phyloP scores from a whole-genome alignment of 2,888 invertebrate genomes.

The Ochropacha duplaris region DNA sequence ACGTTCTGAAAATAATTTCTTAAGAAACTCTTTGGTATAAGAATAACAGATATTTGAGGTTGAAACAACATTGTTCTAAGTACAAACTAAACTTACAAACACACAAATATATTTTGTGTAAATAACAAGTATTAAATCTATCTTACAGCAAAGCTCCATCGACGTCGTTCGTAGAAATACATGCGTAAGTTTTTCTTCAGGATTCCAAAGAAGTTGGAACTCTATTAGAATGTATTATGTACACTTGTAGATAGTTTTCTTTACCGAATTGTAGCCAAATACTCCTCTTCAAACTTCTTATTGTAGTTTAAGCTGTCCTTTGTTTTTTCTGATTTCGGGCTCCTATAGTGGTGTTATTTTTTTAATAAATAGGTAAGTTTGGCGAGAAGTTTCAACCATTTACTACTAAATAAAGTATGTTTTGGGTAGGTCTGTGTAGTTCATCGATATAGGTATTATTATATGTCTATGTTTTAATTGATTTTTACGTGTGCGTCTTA shows the following conservation, averaged over 20 bases:
- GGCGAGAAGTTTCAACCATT: too few relatives aligned
- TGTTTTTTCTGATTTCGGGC: background rate
- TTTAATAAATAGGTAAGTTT: too few relatives aligned
- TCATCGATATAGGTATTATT: too few relatives aligned
- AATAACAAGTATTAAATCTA: background rate
- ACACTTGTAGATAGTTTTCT: background rate
- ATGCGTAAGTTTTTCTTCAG: conserved; percentile 46
- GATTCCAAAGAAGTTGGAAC: background rate
- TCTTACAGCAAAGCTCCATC: conserved; percentile 1
- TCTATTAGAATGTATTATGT: background rate
- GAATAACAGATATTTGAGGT: background rate
- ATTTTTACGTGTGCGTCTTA: too few relatives aligned
- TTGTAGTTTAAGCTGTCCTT: background rate
- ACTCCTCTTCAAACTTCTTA: background rate
- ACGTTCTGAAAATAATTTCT: too few relatives aligned
- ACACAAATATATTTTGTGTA: background rate
- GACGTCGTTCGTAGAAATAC: conserved; percentile 50
- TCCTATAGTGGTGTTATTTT: too few relatives aligned
- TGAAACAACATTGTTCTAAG: background rate
- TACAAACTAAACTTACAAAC: background rate
- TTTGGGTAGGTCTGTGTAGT: too few relatives aligned
- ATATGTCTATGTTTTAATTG: too few relatives aligned
- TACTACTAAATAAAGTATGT: too few relatives aligned
- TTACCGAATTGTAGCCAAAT: background rate
- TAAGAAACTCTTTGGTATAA: too few relatives aligned